Conservation (phyloP, 2,113 vertebrate genomes). For the Miniopterus natalensis region DNA sequence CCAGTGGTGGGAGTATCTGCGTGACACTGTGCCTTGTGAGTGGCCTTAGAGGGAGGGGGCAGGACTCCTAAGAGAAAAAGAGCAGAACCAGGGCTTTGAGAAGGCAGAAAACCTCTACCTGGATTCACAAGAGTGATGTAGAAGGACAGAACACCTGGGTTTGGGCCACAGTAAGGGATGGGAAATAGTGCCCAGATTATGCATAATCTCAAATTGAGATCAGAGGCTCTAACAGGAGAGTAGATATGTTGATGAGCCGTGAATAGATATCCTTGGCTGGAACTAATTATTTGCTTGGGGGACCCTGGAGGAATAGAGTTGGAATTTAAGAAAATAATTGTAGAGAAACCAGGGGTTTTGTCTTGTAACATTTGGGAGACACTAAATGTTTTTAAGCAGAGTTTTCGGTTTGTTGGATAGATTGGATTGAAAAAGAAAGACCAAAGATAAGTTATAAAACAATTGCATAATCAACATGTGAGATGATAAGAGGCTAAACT, state of each 20-base stretch:
- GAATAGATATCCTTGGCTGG: background rate
- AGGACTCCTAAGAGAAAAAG: background rate
- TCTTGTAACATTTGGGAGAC: background rate
- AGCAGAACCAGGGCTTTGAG: background rate
- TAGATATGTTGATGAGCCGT: background rate
- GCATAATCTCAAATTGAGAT: background rate
- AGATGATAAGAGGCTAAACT: background rate
- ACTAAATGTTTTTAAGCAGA: background rate
- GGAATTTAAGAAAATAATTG: background rate
- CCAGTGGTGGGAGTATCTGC: slow-evolving; percentile 81
- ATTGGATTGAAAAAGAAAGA: background rate
- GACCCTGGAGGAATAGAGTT: background rate
- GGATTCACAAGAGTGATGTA: background rate
- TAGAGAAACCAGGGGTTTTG: background rate
- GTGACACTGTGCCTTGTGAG: slow-evolving; percentile 68
- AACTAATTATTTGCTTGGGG: background rate
- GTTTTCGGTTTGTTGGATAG: background rate
- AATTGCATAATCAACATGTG: background rate
- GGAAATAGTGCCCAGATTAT: background rate
- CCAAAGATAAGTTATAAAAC: background rate
- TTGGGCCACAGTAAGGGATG: background rate
- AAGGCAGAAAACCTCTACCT: background rate
- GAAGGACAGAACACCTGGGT: background rate
- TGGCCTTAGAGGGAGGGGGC: background rate
- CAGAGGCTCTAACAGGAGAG: background rate